These are phyloP conservation scores for Psilopogon haemacephalus DNA, from an alignment of 2,113 vertebrate genomes.

Conservation along the genomic window DNA sequence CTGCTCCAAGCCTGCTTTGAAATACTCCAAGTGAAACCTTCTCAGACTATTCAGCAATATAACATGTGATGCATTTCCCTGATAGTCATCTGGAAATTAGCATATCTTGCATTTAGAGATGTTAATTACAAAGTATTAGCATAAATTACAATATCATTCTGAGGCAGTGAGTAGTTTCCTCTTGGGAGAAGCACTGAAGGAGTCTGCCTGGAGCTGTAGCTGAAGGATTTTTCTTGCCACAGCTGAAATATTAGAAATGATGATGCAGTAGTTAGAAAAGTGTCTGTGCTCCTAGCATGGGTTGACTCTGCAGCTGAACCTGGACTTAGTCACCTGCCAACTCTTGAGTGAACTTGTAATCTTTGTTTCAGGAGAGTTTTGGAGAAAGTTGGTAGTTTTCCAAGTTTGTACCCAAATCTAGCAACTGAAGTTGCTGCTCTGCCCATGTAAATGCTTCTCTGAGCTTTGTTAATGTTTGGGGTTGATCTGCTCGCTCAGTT, in stretches of 20 bases:
- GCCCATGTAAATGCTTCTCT: not conserved
- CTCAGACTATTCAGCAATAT: fast-evolving
- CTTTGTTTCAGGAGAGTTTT: not conserved
- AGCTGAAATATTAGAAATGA: not conserved
- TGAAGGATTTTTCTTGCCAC: not conserved
- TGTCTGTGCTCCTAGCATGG: fast-evolving
- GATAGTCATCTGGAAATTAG: not conserved
- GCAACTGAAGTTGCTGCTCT: not conserved
- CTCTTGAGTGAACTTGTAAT: not conserved
- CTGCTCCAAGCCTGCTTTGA: not conserved
- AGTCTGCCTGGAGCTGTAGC: not conserved
- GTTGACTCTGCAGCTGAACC: not conserved
- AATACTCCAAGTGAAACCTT: not conserved
- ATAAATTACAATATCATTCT: not conserved
- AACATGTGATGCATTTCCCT: not conserved
- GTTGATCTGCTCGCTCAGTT: not conserved
- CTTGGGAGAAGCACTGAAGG: not conserved
- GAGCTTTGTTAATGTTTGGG: not conserved
- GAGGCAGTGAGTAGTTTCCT: not conserved
- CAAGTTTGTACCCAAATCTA: not conserved
- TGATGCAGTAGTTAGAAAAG: not conserved
- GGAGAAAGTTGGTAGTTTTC: not conserved
- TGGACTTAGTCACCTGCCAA: no score
- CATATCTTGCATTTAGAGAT: not conserved
- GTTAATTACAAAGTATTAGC: not conserved